Evolutionary conservation across 2,797 vertebrate species (phyloP).

Genomic region (Varecia variegata): DNA sequence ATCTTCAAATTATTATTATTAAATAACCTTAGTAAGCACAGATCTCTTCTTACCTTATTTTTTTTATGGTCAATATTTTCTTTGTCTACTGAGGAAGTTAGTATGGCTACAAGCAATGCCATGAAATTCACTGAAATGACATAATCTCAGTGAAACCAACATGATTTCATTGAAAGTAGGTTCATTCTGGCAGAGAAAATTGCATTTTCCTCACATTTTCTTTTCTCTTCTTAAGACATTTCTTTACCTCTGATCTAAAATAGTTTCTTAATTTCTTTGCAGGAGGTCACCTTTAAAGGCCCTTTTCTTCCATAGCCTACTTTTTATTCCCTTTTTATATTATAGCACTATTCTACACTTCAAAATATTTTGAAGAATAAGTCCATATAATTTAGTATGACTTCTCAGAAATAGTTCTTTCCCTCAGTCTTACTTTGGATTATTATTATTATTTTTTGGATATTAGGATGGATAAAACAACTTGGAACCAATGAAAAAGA

Average conservation of each 20-base stretch:
- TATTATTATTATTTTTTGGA: not conserved
- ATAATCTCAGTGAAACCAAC: slow-evolving; percentile 46
- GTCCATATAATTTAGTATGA: not conserved
- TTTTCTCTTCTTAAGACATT: not conserved
- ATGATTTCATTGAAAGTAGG: slow-evolving; percentile 53
- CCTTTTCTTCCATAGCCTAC: not conserved
- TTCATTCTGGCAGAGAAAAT: slow-evolving; percentile 15
- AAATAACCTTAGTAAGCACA: not conserved
- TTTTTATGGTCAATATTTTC: not conserved
- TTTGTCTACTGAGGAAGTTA: slow-evolving; percentile 26
- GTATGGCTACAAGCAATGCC: not conserved
- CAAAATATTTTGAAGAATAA: slow-evolving; percentile 30
- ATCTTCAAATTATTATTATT: not conserved
- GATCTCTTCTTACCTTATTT: not conserved
- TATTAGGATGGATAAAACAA: not conserved
- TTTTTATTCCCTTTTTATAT: slow-evolving; percentile 43
- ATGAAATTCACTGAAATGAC: slow-evolving; percentile 27
- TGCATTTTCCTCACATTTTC: slow-evolving; percentile 46
- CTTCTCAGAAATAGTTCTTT: slow-evolving; percentile 20
- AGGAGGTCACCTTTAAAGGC: not conserved
- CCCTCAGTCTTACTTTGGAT: not conserved
- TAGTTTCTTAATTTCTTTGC: slow-evolving; percentile 28
- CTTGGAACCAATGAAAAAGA: not conserved
- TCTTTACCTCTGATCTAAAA: slow-evolving; percentile 38
- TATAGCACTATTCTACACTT: not conserved